phyloP scores from a whole-genome alignment of 2,888 invertebrate genomes.

The Drosophila demipolita region DNA sequence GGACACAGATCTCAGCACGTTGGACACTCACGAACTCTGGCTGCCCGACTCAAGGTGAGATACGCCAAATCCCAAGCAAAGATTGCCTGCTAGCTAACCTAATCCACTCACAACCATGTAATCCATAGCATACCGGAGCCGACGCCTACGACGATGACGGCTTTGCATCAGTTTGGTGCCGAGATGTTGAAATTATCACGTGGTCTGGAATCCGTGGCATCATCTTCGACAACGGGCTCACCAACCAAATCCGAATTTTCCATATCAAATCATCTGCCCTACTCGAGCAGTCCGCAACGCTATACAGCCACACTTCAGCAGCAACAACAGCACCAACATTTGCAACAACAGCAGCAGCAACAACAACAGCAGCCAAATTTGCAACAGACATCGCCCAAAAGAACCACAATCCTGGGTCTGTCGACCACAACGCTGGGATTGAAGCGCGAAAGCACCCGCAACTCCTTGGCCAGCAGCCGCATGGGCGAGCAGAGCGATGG shows the following conservation, averaged over 20 bases:
- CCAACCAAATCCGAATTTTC: conserved; percentile 83
- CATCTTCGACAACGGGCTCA: conserved; percentile 82
- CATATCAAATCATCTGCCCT: conserved; percentile 74
- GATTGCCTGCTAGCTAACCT: background rate
- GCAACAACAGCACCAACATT: conserved; percentile 38
- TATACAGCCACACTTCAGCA: conserved; percentile 42
- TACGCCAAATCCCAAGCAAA: background rate
- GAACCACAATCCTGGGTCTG: conserved; percentile 44
- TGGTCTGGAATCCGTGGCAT: conserved; percentile 90
- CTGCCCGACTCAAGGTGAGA: conserved; percentile 88
- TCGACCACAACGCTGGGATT: conserved; percentile 65
- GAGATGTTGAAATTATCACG: conserved; percentile 94
- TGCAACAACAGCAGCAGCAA: conserved; percentile 39
- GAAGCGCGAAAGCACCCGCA: conserved; percentile 68
- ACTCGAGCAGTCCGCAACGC: conserved; percentile 72
- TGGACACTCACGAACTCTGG: conserved; percentile 94
- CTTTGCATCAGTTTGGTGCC: conserved; percentile 93
- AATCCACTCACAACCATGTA: background rate
- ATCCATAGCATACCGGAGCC: conserved; percentile 87
- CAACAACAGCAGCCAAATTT: conserved; percentile 40
- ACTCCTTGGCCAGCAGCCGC: conserved; percentile 70
- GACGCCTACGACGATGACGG: conserved; percentile 93
- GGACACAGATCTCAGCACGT: conserved; percentile 93
- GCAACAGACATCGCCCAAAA: conserved; percentile 58
- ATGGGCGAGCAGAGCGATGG: conserved; percentile 71